Evolutionary conservation across 1,140 invertebrate species (phyloP).

Genomic region (Diorhabda carinulata): DNA sequence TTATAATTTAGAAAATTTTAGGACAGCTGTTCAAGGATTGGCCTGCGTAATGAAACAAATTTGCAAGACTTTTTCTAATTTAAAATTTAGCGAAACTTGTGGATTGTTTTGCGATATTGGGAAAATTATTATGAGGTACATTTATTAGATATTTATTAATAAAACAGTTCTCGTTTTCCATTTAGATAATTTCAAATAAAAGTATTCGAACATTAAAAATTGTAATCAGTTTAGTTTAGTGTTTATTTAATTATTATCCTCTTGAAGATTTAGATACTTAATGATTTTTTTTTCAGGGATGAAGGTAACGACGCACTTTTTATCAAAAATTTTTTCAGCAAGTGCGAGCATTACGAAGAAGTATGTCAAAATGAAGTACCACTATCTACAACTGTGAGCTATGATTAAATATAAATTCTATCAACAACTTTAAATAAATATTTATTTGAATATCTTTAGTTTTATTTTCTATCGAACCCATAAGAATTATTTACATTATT

Average conservation of each 20-base stretch:
- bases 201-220: too few relatives aligned
- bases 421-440: neutral
- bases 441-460: neutral
- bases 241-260: too few relatives aligned
- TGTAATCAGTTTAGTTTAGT: too few relatives aligned
- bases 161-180: neutral
- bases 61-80: slow-evolving; percentile 27
- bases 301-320: slow-evolving; percentile 28
- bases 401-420: slow-evolving; percentile 3
- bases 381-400: slow-evolving; percentile 6
- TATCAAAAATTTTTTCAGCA: slow-evolving; percentile 28
- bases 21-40: slow-evolving; percentile 24
- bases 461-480: neutral
- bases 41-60: slow-evolving; percentile 33
- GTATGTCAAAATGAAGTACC: slow-evolving; percentile 21
- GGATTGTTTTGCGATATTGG: slow-evolving; percentile 40
- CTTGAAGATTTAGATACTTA: too few relatives aligned
- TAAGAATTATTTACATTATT: too few relatives aligned
- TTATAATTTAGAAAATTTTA: slow-evolving; percentile 12
- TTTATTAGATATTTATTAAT: slow-evolving; percentile 2
- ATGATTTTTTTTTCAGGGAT: slow-evolving; percentile 17
- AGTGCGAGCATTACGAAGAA: slow-evolving; percentile 28
- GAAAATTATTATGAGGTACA: slow-evolving; percentile 38
- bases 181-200: too few relatives aligned
- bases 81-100: slow-evolving; percentile 29